Evolutionary conservation across 2,888 invertebrate species (phyloP).

Genomic region (Lasioglossum malachurum): DNA sequence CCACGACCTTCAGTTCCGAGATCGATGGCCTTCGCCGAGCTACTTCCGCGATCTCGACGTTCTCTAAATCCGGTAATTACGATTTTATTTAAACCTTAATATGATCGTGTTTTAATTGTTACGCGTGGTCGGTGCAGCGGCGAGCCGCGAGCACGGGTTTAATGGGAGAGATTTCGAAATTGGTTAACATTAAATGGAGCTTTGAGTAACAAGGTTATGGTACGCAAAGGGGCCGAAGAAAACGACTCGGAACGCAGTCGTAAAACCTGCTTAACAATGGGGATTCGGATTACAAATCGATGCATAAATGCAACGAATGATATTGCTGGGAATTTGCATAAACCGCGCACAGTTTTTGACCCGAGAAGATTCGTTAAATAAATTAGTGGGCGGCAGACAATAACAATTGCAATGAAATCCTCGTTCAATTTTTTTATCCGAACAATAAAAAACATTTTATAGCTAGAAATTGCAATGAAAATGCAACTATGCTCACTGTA

Average conservation of each 20-base stretch:
- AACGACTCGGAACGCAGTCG: neutral
- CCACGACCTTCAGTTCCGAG: neutral
- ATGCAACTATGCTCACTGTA: neutral
- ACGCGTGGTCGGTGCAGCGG: neutral
- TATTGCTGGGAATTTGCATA: neutral
- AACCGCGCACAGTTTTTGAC: neutral
- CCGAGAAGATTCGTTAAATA: neutral
- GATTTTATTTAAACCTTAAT: neutral
- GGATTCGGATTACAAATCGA: neutral
- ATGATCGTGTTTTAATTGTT: neutral
- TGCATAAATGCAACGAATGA: neutral
- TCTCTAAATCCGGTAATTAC: neutral
- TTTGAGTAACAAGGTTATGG: constrained; percentile 10
- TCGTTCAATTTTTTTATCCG: neutral
- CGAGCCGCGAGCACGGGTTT: neutral
- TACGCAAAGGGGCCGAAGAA: constrained; percentile 2
- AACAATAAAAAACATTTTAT: neutral
- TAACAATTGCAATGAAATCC: neutral
- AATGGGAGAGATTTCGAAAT: constrained; percentile 9
- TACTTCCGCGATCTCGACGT: neutral
- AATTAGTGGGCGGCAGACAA: neutral
- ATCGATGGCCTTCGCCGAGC: constrained; percentile 3
- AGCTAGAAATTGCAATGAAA: neutral
- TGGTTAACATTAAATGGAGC: constrained; percentile 11
- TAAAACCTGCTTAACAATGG: constrained; percentile 1